These are phyloP conservation scores for Napeogenes sylphis DNA, from an alignment of 2,888 invertebrate genomes.

Conservation along the genomic window DNA sequence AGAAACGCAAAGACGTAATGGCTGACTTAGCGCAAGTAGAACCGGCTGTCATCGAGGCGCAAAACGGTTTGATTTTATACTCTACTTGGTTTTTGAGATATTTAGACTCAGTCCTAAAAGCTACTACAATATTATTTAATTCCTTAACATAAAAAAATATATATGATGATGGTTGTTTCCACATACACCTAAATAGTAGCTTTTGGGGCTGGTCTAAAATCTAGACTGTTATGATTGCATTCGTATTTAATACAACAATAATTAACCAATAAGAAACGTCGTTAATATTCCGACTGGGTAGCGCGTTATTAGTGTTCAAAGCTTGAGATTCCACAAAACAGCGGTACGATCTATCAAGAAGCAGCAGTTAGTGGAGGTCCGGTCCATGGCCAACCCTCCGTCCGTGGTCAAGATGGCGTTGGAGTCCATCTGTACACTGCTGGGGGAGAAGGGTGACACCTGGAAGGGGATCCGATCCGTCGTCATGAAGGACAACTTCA, in stretches of 20 bases:
- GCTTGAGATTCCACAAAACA: conserved; percentile 54
- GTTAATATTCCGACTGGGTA: conserved; percentile 10
- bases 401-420: conserved; percentile 94
- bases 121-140: neutral
- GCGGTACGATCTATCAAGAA: conserved; percentile 98
- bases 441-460: conserved; percentile 93
- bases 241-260: neutral
- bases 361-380: conserved; percentile 95
- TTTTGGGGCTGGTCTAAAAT: neutral
- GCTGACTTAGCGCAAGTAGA: conserved; percentile 98
- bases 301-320: conserved; percentile 39
- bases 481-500: conserved; percentile 97
- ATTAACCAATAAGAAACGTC: neutral
- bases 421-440: conserved; percentile 94
- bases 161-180: too few species aligned
- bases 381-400: conserved; percentile 96
- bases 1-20: conserved; percentile 96
- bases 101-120: neutral
- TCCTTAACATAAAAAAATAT: neutral
- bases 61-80: conserved; percentile 85
- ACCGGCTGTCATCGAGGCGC: conserved; percentile 99
- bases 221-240: too few species aligned
- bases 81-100: neutral
- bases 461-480: conserved; percentile 96
- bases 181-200: neutral